Conservation (phyloP, 1,140 invertebrate species). For the Proales similis region DNA sequence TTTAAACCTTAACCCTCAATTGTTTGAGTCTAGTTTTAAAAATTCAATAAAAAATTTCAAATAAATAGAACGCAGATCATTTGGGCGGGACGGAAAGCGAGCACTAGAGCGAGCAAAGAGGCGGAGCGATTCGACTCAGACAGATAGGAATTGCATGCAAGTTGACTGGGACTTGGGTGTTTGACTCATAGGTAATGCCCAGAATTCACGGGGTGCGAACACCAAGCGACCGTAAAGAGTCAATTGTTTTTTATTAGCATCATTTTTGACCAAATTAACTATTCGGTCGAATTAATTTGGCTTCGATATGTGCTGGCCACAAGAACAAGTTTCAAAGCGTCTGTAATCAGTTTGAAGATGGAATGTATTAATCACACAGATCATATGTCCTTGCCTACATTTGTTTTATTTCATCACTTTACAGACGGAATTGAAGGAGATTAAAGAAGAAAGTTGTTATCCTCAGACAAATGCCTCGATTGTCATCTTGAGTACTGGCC, state of each 20-base stretch:
- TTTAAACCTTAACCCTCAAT: too few relatives aligned
- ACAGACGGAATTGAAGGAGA: neutral
- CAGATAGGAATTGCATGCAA: too few relatives aligned
- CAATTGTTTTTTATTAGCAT: neutral
- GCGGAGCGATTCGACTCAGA: too few relatives aligned
- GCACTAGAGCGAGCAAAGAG: too few relatives aligned
- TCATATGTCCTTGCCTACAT: slow-evolving; percentile 38
- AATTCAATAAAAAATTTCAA: too few relatives aligned
- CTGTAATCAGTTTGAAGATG: slow-evolving; percentile 12
- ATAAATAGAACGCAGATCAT: too few relatives aligned
- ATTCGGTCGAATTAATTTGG: slow-evolving; percentile 20
- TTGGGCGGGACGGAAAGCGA: too few relatives aligned
- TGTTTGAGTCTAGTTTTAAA: too few relatives aligned
- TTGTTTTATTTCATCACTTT: neutral
- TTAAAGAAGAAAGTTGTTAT: neutral
- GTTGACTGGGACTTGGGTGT: too few relatives aligned
- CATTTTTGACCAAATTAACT: slow-evolving; percentile 23
- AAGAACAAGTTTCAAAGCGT: neutral
- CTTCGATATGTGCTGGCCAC: slow-evolving; percentile 31
- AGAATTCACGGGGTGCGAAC: too few relatives aligned
- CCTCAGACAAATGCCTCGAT: slow-evolving; percentile 39
- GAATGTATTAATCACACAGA: slow-evolving; percentile 9
- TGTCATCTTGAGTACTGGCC: slow-evolving; percentile 31
- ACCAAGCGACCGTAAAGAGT: slow-evolving; percentile 37
- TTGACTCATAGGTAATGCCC: too few relatives aligned